These are phyloP conservation scores for Bombus cullumanus DNA, from an alignment of 1,140 invertebrate species.

Conservation along the genomic window DNA sequence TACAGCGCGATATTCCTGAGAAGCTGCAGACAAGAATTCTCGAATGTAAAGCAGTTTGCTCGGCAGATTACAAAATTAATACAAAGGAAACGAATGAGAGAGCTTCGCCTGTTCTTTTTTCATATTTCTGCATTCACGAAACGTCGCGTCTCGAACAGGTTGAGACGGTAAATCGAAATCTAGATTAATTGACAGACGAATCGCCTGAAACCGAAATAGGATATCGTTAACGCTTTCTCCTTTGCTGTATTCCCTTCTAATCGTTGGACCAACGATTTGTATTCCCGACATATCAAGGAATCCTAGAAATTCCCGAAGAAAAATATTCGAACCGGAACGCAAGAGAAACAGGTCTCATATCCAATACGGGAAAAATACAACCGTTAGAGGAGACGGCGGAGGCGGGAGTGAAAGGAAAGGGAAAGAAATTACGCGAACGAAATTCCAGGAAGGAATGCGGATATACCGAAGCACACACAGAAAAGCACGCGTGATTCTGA, in stretches of 20 bases:
- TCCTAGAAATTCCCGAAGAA: neutral
- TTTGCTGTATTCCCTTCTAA: neutral
- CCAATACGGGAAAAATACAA: slow-evolving; percentile 39
- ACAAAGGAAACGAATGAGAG: neutral
- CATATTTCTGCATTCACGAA: neutral
- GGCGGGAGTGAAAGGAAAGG: neutral
- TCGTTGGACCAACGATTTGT: neutral
- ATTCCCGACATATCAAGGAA: neutral
- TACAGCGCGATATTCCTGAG: neutral
- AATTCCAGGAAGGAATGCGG: slow-evolving; percentile 41
- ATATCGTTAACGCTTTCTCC: too few relatives aligned
- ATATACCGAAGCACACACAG: slow-evolving; percentile 16
- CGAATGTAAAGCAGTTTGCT: slow-evolving; percentile 1
- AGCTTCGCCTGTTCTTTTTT: neutral
- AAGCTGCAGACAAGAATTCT: slow-evolving; percentile 5
- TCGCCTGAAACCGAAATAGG: too few relatives aligned
- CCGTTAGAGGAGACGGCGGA: neutral
- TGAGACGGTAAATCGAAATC: neutral
- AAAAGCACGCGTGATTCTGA: slow-evolving; percentile 67
- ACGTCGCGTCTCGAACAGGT: neutral
- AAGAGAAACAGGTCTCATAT: slow-evolving; percentile 32
- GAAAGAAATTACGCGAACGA: slow-evolving; percentile 45
- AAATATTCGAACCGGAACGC: slow-evolving; percentile 5
- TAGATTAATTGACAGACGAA: neutral
- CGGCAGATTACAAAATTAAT: slow-evolving; percentile 3